Evolutionary conservation across 2,113 vertebrate genomes (phyloP), one percentile per base, ranked within the genome.

Genomic region (Pedionomus torquatus): DNA sequence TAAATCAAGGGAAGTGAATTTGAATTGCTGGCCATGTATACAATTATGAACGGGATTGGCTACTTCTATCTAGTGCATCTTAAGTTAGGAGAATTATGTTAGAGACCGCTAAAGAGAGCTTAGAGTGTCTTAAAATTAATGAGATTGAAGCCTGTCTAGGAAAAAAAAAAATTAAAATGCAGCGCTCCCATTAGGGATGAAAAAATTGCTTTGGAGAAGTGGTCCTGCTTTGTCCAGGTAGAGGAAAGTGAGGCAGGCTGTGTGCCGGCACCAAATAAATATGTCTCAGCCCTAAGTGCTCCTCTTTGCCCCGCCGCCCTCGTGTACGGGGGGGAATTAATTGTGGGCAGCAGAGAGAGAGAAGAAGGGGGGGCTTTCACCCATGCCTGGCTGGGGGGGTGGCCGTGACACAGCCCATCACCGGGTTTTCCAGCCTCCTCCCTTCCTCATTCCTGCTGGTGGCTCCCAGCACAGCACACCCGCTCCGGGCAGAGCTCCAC

Each of bases 61-160:
- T 82, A 66, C 91, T 76, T 95, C 51, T 85, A 55, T 30, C 31
- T 61, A 48, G 90, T 75, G 48, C 48, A 68, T 77, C 93, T 92
- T 24, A 83, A 66, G 91, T 70, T 85, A 61, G 63, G 86, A 85
- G 93, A 97, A 83, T 57, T 84, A 75, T 91, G 86, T 83, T 95
- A 78, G 85, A 80, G 75, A 68, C 79, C 2, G 24, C 87, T 88
- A 95, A 96, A 93, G 91, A 80, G 90, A 93, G 87, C 76, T 96
- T 85, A 70, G 86, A 94, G 90, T 72, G 51, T 89, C 87, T 93
- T 91, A 91, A 96, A 95, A 93, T 96, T 94, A 95, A 97, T 94
- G 92, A 97, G 86, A 96, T 77, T 75, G 87, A 92, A 89, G 82
- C 61, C 92, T 85, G 20, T 91, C 93, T 93, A 63, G 92, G 65